A percentile compares a stretch with the other conserved stretches of the same genome.
Evolutionary conservation across 2,797 vertebrate genomes (phyloP).

Genomic region (Sebastes iracundus): DNA sequence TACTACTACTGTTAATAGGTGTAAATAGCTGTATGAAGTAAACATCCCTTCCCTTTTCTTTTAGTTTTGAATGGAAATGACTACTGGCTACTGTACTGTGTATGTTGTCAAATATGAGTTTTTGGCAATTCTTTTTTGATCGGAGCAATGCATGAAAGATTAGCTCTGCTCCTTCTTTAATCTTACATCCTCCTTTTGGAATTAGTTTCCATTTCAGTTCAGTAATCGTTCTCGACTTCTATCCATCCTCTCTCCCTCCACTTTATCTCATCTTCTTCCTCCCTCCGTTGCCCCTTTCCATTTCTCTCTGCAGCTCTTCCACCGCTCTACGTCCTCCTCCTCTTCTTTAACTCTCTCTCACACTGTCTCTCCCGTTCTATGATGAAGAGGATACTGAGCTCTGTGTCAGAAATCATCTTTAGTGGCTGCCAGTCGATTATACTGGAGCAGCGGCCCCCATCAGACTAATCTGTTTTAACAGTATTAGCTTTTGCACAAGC

Average conservation of each 20-base stretch:
- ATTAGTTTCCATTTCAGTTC: constrained; percentile 30
- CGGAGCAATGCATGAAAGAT: constrained; percentile 26
- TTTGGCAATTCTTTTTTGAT: constrained; percentile 22
- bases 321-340: background rate
- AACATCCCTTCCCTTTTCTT: too few species aligned
- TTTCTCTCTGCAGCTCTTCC: background rate
- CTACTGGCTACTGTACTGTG: too few species aligned
- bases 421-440: constrained; percentile 70
- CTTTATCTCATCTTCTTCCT: background rate
- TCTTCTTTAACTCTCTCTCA: background rate
- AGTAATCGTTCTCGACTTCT: constrained; percentile 6
- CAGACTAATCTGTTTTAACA: constrained; percentile 70
- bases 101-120: background rate
- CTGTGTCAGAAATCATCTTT: constrained; percentile 66
- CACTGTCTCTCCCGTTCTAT: constrained; percentile 3
- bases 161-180: constrained; percentile 39
- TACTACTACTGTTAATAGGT: too few species aligned
- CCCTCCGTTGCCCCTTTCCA: background rate
- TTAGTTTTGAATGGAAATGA: too few species aligned
- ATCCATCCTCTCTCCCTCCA: background rate
- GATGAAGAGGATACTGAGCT: constrained; percentile 53
- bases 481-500: constrained; percentile 47
- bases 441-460: constrained; percentile 58
- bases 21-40: too few species aligned
- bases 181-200: constrained; percentile 33